Evolutionary conservation across 1,140 invertebrate species (phyloP), one percentile per base, ranked within the genome.

Genomic region (Oncopodura yosiiana): DNA sequence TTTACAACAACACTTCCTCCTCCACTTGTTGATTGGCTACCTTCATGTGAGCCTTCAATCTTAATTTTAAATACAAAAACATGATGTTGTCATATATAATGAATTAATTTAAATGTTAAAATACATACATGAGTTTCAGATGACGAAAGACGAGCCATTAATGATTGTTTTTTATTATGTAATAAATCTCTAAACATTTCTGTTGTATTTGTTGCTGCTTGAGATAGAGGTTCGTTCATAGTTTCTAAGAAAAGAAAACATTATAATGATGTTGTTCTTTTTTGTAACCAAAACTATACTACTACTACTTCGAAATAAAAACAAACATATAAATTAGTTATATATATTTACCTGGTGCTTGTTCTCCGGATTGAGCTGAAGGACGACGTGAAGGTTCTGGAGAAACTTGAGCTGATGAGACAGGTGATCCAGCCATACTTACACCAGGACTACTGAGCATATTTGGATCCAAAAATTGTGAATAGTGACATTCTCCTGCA

Each of bases 151-250:
- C 71, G 66, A 66, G 82, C 86, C 56, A 92, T 77, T 45, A 94
- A 75, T 61, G 86, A 80, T 66, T 87, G 86, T 62, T 87, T 79
- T 68, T 91, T 91, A 60, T 86, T 86, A 58, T 84, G 85, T 61
- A 92, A 79, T 74, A 92, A 83, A 65, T 91, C 87, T 62, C 87
- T 79, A 67, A 92, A 86, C 76, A 89, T 86, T 61, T 90, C 87
- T 2, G 83, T 79, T 0, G 84, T 82, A 23, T 65, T 64, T 16
- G 52, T 26, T 14, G 26, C 29, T 5, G 55, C 53, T 12, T 67
- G 61, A 16, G 65, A 23, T 42, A 52, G 50, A 55, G 36, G 50
- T 52, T 44, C 60, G 58, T 19, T 63, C 39, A 43, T 53, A 46
- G 6, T 53, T 52, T 49, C 59, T 58, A n/a, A 41, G 18, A 41